Conservation (phyloP, 1,140 invertebrate genomes). For the Macrotrachela quadricornifera region DNA sequence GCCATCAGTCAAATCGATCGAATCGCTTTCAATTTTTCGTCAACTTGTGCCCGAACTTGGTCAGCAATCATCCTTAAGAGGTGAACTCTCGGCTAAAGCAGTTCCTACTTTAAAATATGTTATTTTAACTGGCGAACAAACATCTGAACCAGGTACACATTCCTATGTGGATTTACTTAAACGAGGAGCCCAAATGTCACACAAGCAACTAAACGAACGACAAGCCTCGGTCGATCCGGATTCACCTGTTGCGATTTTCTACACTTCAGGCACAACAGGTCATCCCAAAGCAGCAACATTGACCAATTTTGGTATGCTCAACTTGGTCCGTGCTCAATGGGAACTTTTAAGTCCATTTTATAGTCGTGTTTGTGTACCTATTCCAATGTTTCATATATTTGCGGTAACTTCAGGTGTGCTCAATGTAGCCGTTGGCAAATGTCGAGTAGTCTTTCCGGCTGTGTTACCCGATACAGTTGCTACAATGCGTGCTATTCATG, state of each 20-base stretch:
- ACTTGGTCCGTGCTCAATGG: constrained; percentile 13
- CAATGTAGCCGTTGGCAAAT: constrained; percentile 35
- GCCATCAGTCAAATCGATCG: too few species aligned
- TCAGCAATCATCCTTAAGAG: background rate
- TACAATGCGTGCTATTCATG: constrained; percentile 1
- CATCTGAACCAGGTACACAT: too few species aligned
- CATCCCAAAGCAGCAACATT: background rate
- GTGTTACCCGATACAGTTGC: background rate
- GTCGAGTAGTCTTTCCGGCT: constrained; percentile 1
- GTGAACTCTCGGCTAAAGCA: background rate
- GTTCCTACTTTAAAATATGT: constrained; percentile 3
- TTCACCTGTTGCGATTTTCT: background rate
- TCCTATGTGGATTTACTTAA: too few species aligned
- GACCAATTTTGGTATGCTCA: background rate
- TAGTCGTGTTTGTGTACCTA: constrained; percentile 44
- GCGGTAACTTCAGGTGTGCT: constrained; percentile 51
- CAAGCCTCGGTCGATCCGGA: too few species aligned
- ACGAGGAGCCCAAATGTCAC: too few species aligned
- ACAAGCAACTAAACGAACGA: too few species aligned
- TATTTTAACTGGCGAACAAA: background rate
- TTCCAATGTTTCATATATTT: constrained; percentile 77
- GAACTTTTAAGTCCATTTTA: too few species aligned
- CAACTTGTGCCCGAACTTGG: too few species aligned
- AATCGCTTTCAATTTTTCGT: too few species aligned
- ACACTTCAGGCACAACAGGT: background rate